A percentile compares a stretch with the other conserved stretches of the same genome.
Conservation (phyloP, 2,888 invertebrate genomes). For the Molorchus minor region DNA sequence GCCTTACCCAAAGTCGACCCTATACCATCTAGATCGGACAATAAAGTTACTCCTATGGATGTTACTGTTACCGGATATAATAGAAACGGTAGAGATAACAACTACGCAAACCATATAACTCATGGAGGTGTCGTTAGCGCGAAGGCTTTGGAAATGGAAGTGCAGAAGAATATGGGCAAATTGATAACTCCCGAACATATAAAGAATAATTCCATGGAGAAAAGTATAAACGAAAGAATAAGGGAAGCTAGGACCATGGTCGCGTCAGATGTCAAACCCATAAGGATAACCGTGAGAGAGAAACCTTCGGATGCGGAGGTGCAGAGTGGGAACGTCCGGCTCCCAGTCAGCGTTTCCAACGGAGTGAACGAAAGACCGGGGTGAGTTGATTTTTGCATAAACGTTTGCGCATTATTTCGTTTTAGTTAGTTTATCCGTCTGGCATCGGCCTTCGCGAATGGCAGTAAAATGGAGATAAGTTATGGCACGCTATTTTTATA, state of each 20-base stretch:
- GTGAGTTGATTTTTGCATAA: constrained; percentile 51
- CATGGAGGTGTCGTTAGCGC: constrained; percentile 47
- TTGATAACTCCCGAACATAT: constrained; percentile 48
- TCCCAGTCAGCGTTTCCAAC: constrained; percentile 55
- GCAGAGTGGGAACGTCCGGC: constrained; percentile 60
- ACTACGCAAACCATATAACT: constrained; percentile 45
- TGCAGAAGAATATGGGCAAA: constrained; percentile 54
- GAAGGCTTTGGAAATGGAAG: constrained; percentile 49
- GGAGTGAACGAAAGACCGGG: constrained; percentile 56
- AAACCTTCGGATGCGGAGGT: constrained; percentile 59
- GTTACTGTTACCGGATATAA: constrained; percentile 1
- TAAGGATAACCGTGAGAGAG: constrained; percentile 60
- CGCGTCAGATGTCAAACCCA: constrained; percentile 60
- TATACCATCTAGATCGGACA: constrained; percentile 4
- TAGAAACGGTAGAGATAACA: constrained; percentile 27
- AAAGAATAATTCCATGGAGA: constrained; percentile 43
- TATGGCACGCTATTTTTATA: constrained; percentile 24
- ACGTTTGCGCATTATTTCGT: constrained; percentile 5
- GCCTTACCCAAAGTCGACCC: constrained; percentile 45
- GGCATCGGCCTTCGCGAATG: constrained; percentile 28
- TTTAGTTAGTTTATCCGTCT: constrained; percentile 27
- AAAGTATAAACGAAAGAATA: constrained; percentile 53
- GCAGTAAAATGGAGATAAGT: constrained; percentile 22
- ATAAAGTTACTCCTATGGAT: not conserved
- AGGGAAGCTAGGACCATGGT: constrained; percentile 57